These are phyloP conservation scores for Parelbella ahira DNA, from an alignment of 2,888 invertebrate genomes.

Conservation along the genomic window DNA sequence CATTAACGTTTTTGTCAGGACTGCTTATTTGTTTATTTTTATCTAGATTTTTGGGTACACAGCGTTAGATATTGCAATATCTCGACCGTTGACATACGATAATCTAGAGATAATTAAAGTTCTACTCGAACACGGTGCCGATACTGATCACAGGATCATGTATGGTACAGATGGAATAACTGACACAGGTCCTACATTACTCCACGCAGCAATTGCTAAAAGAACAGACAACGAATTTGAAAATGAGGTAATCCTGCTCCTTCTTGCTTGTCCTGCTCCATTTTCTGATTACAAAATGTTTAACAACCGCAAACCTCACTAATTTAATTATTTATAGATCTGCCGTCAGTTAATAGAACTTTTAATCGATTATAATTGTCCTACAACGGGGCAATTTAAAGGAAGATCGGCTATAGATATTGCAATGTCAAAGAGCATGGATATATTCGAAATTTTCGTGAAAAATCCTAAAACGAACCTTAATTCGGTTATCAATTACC, in stretches of 20 bases:
- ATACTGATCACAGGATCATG: slow-evolving; percentile 41
- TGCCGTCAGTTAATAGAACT: slow-evolving; percentile 44
- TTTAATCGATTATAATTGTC: slow-evolving; percentile 52
- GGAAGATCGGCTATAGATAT: slow-evolving; percentile 54
- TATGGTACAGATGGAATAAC: slow-evolving; percentile 20
- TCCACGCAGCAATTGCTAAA: slow-evolving; percentile 54
- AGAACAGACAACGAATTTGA: slow-evolving; percentile 41
- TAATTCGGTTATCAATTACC: slow-evolving; percentile 53
- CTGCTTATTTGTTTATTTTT: too few species aligned
- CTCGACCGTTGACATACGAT: slow-evolving; percentile 43
- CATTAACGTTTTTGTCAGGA: too few species aligned
- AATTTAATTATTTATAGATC: slow-evolving; percentile 38
- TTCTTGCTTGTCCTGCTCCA: too few species aligned
- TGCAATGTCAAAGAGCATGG: slow-evolving; percentile 44
- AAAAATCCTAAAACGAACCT: slow-evolving; percentile 48
- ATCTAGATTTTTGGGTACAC: slow-evolving; percentile 47
- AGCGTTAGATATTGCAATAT: slow-evolving; percentile 53
- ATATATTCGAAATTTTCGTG: slow-evolving; percentile 51
- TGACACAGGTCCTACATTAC: slow-evolving; percentile 52
- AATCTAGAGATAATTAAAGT: slow-evolving; percentile 46
- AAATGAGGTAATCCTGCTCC: slow-evolving; percentile 52
- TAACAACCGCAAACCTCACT: too few species aligned
- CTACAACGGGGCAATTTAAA: slow-evolving; percentile 44
- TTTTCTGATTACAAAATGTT: too few species aligned
- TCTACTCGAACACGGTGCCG: slow-evolving; percentile 53